Evolutionary conservation across 2,113 vertebrate genomes (phyloP), one percentile per base, ranked within the genome.

Genomic region (Callipepla californica): DNA sequence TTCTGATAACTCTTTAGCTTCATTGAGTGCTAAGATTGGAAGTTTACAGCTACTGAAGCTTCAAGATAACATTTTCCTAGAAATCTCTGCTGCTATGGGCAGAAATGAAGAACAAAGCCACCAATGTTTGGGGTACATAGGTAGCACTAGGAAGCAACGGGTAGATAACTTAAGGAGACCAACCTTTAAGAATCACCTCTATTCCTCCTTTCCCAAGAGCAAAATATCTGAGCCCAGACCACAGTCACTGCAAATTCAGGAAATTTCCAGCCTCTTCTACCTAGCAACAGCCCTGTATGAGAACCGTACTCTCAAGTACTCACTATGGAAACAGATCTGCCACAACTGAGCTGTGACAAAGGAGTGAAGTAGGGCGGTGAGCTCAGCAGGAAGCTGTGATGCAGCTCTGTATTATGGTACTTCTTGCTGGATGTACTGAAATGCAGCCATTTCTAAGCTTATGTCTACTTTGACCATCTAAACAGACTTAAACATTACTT

Each of bases 241-340:
- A 45, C 9, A 9, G 13, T 65, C 11, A 9, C 16, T 65, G 40
- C 2, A 1, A 83, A 74, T 57, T 78, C 11, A 59, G 50, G 69
- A 70, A 83, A 40, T 72, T 96, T 88, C 51, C 65, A 94, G 68
- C 7, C 9, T 94, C 51, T 90, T 88, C 51, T 72, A 75, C 80
- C 44, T 59, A 78, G 76, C 51, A 90, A 90, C 80, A 94, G 36
- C 28, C 8, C 8, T 18, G 7, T 6, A 38, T 1, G 20, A 83
- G 91, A 91, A 55, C 44, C 51, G 13, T 80, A 83, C 3, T 92
- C 66, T 45, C 61, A 61, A 51, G 69, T 19, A 77, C 57, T 94
- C 85, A 40, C 93, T 94, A 85, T 74, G 73, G 88, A 80, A 96
- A 94, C 82, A 55, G 85, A 87, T 67, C 76, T 86, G 85, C 30